Evolutionary conservation across 2,797 vertebrate species (phyloP).

Genomic region (Meriones psammophilus): DNA sequence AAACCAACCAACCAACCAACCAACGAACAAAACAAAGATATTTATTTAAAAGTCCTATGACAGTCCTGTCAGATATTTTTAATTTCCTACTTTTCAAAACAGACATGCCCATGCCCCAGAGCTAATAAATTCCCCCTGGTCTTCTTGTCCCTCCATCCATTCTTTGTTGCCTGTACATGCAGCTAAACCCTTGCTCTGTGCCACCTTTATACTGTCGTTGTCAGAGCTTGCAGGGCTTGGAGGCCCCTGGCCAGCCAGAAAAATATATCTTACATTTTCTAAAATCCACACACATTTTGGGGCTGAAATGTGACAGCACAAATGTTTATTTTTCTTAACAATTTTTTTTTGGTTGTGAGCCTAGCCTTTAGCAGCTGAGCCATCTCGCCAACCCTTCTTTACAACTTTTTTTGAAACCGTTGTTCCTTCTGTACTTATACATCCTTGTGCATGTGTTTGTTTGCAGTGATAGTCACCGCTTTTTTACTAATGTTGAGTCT

Average conservation of each 20-base stretch:
- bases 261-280: neutral
- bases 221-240: neutral
- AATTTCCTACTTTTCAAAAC: neutral
- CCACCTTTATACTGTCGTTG: neutral
- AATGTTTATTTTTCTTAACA: neutral
- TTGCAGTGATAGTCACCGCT: neutral
- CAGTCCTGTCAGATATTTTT: neutral
- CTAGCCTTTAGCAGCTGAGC: too few relatives aligned
- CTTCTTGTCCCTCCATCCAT: neutral
- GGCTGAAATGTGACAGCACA: neutral
- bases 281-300: neutral
- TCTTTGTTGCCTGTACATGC: neutral
- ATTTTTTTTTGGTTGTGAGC: neutral
- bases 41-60: neutral
- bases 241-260: neutral
- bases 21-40: too few relatives aligned
- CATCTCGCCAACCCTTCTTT: too few relatives aligned
- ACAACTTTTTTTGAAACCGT: neutral
- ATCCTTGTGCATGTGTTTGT: conserved; percentile 4
- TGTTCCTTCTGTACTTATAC: neutral
- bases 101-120: neutral
- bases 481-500: conserved; percentile 9
- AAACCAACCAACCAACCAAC: too few relatives aligned
- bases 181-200: too few relatives aligned
- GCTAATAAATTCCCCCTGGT: neutral